phyloP scores from a whole-genome alignment of 2,888 invertebrate species.

The Gryllus longicercus region DNA sequence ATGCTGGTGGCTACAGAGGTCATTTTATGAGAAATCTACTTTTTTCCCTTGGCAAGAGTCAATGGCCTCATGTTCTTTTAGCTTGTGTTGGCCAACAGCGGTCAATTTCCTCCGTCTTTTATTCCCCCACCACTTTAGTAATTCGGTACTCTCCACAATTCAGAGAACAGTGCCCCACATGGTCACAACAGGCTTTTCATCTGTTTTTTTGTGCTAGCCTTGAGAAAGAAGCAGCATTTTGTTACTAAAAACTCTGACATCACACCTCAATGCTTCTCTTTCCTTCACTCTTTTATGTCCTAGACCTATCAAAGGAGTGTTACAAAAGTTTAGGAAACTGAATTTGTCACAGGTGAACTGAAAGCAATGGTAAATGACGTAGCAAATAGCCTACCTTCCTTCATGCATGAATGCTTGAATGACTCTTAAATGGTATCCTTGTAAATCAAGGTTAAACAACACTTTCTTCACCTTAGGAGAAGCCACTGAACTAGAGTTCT shows the following conservation, averaged over 20 bases:
- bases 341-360: background rate
- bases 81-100: background rate
- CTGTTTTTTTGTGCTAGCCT: background rate
- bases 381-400: background rate
- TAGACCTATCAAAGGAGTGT: background rate
- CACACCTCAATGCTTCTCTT: conserved; percentile 7
- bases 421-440: background rate
- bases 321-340: conserved; percentile 17
- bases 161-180: conserved; percentile 1
- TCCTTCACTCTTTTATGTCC: background rate
- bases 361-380: conserved; percentile 5
- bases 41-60: background rate
- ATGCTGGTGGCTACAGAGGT: background rate
- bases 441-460: conserved; percentile 2
- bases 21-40: background rate
- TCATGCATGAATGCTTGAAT: conserved; percentile 10
- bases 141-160: background rate
- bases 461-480: background rate
- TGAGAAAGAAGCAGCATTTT: conserved; percentile 3
- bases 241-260: background rate
- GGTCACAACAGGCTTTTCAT: background rate
- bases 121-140: background rate
- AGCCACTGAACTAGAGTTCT: background rate
- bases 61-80: conserved; percentile 1
- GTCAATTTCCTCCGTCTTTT: background rate